phyloP scores from a whole-genome alignment of 2,113 vertebrate genomes.

The Istiophorus platypterus region DNA sequence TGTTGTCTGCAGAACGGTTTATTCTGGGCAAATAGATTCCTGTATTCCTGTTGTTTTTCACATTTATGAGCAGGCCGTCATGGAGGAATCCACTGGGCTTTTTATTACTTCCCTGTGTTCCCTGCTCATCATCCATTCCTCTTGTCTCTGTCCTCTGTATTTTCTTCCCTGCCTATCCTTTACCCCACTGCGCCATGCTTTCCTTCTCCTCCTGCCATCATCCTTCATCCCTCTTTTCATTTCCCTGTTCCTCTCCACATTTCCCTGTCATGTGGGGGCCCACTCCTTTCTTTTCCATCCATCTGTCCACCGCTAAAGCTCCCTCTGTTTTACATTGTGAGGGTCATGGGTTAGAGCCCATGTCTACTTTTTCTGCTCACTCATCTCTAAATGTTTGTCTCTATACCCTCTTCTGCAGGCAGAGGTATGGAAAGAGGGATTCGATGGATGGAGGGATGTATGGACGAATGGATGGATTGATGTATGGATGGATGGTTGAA shows the following conservation, averaged over 20 bases:
- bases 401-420: conserved; percentile 42
- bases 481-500: conserved; percentile 18
- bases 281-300: conserved; percentile 24
- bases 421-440: conserved; percentile 28
- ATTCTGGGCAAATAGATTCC: conserved; percentile 68
- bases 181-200: conserved; percentile 57
- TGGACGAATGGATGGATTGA: conserved; percentile 52
- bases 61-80: conserved; percentile 66
- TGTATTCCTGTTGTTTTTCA: conserved; percentile 69
- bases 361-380: conserved; percentile 33
- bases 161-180: conserved; percentile 51
- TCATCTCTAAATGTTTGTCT: conserved; percentile 48
- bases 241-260: conserved; percentile 34
- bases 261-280: conserved; percentile 50
- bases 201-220: conserved; percentile 43
- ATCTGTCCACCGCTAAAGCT: conserved; percentile 24
- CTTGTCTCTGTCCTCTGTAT: conserved; percentile 41
- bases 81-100: conserved; percentile 57
- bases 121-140: conserved; percentile 55
- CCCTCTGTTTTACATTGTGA: conserved; percentile 45
- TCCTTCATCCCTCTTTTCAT: conserved; percentile 55
- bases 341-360: neutral
- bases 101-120: conserved; percentile 62
- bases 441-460: conserved; percentile 18
- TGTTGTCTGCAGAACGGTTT: conserved; percentile 58